Evolutionary conservation across 2,888 invertebrate genomes (phyloP).

Genomic region (Hedya salicella): DNA sequence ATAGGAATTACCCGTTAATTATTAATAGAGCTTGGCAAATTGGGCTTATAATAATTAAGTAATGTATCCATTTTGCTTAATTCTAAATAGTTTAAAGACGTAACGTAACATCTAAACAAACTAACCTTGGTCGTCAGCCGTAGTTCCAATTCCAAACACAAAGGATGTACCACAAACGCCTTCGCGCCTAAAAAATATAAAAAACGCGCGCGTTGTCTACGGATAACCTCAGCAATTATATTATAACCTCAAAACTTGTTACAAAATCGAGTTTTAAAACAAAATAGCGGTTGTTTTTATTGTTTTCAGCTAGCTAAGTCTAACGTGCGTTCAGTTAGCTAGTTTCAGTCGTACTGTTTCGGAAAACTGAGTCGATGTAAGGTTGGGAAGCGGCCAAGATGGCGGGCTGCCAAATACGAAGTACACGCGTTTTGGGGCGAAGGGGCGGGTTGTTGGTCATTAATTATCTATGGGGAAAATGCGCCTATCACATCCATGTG

Average conservation of each 20-base stretch:
- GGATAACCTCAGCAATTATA: constrained; percentile 13
- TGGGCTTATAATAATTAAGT: too few species aligned
- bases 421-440: constrained; percentile 55
- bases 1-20: too few species aligned
- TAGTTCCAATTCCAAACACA: constrained; percentile 37
- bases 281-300: constrained; percentile 20
- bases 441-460: constrained; percentile 12
- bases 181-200: constrained; percentile 50
- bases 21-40: too few species aligned
- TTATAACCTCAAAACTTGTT: constrained; percentile 50
- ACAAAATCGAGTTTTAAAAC: constrained; percentile 35
- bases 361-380: constrained; percentile 52
- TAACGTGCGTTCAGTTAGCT: constrained; percentile 64
- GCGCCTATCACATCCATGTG: not conserved
- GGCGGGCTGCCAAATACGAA: constrained; percentile 85
- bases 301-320: constrained; percentile 49
- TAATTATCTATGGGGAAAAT: constrained; percentile 13
- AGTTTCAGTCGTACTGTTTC: constrained; percentile 67
- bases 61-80: too few species aligned
- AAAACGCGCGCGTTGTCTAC: constrained; percentile 48
- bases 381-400: constrained; percentile 76
- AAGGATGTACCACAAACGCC: constrained; percentile 49
- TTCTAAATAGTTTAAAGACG: not conserved
- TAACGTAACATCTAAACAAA: not conserved
- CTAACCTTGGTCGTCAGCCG: constrained; percentile 39